These are phyloP conservation scores for Drosophila melanocephala DNA, from an alignment of 2,888 invertebrate genomes.

Conservation along the genomic window DNA sequence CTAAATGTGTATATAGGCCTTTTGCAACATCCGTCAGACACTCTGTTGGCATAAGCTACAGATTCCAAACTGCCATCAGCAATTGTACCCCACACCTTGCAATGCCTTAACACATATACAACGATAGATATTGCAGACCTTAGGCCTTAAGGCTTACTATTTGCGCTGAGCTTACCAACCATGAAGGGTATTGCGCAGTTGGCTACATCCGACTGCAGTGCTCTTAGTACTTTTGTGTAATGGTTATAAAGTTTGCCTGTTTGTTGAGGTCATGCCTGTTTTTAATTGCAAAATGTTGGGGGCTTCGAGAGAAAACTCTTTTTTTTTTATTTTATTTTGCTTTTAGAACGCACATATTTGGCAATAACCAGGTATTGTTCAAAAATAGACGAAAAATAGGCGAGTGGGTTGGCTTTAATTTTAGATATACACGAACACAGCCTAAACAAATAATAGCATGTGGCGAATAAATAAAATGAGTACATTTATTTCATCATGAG, in stretches of 20 bases:
- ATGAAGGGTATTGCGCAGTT: neutral
- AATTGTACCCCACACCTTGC: neutral
- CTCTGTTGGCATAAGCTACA: neutral
- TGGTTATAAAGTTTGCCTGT: constrained; percentile 42
- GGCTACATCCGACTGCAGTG: neutral
- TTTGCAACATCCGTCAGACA: neutral
- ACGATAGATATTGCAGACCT: neutral
- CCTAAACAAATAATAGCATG: neutral
- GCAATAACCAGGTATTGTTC: constrained; percentile 11
- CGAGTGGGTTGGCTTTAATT: neutral
- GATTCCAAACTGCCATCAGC: neutral
- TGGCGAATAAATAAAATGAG: neutral
- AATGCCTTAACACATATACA: too few species aligned
- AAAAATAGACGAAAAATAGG: neutral
- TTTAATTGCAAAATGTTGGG: constrained; percentile 40
- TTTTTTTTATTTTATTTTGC: constrained; percentile 3
- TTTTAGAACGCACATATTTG: neutral
- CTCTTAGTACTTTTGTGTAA: constrained; percentile 16
- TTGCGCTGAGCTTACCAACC: neutral
- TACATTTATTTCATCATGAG: neutral
- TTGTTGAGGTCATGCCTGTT: constrained; percentile 32
- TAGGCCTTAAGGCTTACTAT: neutral
- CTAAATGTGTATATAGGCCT: neutral
- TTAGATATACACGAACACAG: neutral
- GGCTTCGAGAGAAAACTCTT: neutral